Conservation (phyloP, 2,888 invertebrate genomes). For the Cantharis nigra region DNA sequence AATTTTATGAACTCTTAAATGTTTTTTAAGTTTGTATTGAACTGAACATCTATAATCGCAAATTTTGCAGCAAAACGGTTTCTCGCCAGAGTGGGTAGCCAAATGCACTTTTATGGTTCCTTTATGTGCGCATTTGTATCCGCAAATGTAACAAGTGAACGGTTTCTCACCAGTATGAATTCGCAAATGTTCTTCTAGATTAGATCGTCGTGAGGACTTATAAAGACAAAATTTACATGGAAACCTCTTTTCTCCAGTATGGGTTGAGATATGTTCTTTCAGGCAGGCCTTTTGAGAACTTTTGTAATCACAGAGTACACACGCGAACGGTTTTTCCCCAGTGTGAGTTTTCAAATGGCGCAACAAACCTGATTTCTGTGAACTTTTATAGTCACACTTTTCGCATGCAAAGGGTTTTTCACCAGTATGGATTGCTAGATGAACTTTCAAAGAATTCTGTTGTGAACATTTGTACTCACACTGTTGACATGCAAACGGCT, state of each 20-base stretch:
- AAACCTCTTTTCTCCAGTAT: neutral
- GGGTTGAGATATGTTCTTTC: neutral
- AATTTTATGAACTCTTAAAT: slow-evolving; percentile 36
- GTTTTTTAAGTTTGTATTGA: slow-evolving; percentile 28
- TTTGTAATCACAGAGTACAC: no score
- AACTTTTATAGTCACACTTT: neutral
- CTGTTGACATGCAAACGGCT: neutral
- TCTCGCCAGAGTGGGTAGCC: slow-evolving; percentile 19
- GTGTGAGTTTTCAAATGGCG: no score
- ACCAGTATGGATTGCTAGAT: neutral
- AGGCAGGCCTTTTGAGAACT: neutral
- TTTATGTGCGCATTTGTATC: neutral
- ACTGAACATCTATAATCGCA: slow-evolving; percentile 32
- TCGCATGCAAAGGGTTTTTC: neutral
- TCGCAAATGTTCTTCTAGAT: neutral
- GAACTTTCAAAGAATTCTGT: neutral
- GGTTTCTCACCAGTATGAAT: neutral
- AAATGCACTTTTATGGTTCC: neutral
- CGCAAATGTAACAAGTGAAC: neutral
- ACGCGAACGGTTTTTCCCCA: no score
- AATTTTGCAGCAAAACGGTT: slow-evolving; percentile 29
- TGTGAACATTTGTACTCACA: neutral
- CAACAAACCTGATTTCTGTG: neutral
- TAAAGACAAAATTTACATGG: neutral
- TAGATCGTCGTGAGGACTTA: neutral